phyloP scores from a whole-genome alignment of 2,113 vertebrate genomes.

The Microcebus lehilahytsara region DNA sequence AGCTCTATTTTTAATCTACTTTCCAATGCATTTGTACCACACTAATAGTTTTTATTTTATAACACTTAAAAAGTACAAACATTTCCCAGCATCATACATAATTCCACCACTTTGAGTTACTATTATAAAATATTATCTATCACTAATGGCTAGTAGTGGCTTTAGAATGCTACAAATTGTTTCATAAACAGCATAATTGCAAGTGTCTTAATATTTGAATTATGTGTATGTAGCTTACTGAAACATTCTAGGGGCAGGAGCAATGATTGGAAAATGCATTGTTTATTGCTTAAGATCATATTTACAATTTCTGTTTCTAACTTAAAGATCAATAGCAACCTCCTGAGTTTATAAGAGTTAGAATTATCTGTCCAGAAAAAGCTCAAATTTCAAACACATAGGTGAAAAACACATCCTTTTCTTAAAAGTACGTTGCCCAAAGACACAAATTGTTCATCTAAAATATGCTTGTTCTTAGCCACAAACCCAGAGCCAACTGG shows the following conservation, averaged over 20 bases:
- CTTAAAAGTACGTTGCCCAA: neutral
- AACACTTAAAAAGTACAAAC: neutral
- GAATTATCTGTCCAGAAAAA: neutral
- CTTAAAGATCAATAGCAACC: slow-evolving; percentile 22
- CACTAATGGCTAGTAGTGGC: neutral
- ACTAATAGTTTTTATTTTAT: slow-evolving; percentile 1
- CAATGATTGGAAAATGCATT: slow-evolving; percentile 20
- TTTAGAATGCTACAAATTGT: slow-evolving; percentile 27
- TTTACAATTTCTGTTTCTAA: neutral
- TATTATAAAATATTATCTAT: slow-evolving; percentile 23
- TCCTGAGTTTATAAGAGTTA: neutral
- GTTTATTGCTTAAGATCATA: neutral
- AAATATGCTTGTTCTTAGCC: neutral
- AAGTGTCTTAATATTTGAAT: neutral
- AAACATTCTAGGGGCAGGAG: neutral
- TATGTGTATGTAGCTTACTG: neutral
- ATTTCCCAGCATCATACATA: neutral
- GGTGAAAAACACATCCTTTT: neutral
- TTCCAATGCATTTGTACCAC: neutral
- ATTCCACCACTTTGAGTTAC: neutral
- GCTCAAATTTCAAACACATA: neutral
- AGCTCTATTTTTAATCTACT: neutral
- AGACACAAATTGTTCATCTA: neutral
- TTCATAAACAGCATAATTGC: neutral
- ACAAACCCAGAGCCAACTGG: neutral